These are phyloP conservation scores for Propsilocerus akamusi DNA, from an alignment of 1,140 invertebrate genomes.

Conservation along the genomic window DNA sequence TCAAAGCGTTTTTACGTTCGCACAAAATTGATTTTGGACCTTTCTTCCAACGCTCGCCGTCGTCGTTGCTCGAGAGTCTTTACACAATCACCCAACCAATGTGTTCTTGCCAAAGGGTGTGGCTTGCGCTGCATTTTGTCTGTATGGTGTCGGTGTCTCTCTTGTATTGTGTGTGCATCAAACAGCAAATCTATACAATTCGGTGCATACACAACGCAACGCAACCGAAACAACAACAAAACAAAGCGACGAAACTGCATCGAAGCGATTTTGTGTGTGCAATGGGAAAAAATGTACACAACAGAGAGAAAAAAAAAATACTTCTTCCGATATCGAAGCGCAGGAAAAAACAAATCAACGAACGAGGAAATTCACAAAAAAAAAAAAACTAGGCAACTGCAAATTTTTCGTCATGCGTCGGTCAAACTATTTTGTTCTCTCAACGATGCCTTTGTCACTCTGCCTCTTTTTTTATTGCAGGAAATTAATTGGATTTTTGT, in stretches of 20 bases:
- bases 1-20: background rate
- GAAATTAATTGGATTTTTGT: too few relatives aligned
- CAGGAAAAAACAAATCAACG: too few relatives aligned
- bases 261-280: constrained; percentile 1
- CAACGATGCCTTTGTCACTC: too few relatives aligned
- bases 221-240: too few relatives aligned
- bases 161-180: too few relatives aligned
- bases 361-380: too few relatives aligned
- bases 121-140: background rate
- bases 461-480: too few relatives aligned
- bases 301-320: background rate
- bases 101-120: background rate
- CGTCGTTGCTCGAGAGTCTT: background rate
- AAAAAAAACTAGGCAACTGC: too few relatives aligned
- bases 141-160: background rate
- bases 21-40: constrained; percentile 1
- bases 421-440: background rate
- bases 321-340: too few relatives aligned
- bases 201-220: constrained; percentile 3
- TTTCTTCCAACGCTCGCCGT: background rate
- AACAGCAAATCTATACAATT: background rate
- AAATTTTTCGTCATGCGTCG: background rate
- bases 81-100: constrained; percentile 3
- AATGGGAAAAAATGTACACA: background rate
- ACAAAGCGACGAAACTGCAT: too few relatives aligned